A percentile compares a stretch with the other conserved stretches of the same genome.
phyloP scores from a whole-genome alignment of 2,113 vertebrate genomes.

The Formicarius rufipectus region DNA sequence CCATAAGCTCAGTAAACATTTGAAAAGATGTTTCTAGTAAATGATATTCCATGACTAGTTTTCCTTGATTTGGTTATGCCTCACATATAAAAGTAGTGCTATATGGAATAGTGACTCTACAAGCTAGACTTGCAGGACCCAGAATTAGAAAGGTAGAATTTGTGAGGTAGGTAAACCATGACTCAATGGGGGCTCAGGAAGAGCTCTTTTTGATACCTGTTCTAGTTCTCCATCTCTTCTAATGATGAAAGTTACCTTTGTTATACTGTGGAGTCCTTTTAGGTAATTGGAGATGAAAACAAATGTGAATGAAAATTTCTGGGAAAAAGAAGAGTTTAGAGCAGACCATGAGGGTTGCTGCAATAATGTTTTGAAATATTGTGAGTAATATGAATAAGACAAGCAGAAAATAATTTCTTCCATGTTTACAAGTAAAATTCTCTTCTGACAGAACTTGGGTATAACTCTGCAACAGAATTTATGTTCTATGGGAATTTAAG shows the following conservation, averaged over 20 bases:
- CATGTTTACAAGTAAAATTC: neutral
- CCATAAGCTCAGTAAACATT: neutral
- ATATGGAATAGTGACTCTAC: neutral
- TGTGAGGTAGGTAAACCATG: neutral
- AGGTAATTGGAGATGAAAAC: neutral
- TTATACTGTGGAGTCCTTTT: neutral
- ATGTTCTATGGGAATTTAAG: neutral
- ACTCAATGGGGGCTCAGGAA: neutral
- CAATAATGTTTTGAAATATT: neutral
- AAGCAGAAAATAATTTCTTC: neutral
- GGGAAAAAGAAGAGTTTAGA: neutral
- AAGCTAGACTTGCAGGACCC: neutral
- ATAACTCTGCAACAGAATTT: neutral
- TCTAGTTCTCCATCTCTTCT: neutral
- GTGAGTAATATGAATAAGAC: neutral
- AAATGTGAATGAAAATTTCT: neutral
- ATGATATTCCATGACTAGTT: neutral
- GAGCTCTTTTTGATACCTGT: neutral
- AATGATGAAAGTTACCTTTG: neutral
- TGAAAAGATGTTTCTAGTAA: neutral
- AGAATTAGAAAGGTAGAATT: neutral
- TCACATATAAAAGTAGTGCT: neutral
- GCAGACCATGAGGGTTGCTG: neutral
- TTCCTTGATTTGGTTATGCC: neutral
- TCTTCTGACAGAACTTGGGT: neutral